Evolutionary conservation across 2,113 vertebrate species (phyloP).

Genomic region (Porphyrio hochstetteri): DNA sequence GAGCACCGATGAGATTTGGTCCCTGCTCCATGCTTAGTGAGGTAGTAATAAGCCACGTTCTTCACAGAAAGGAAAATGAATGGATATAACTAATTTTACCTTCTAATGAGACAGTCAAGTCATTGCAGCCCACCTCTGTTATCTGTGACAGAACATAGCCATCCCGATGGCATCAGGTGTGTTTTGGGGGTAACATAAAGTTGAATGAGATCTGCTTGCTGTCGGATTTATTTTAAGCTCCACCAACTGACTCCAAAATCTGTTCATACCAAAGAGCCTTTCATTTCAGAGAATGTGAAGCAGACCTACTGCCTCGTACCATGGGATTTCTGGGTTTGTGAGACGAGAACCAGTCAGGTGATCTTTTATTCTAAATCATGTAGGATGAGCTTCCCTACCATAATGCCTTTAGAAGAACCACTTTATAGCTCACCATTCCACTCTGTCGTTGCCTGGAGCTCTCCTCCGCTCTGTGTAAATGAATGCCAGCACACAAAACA

Average conservation of each 20-base stretch:
- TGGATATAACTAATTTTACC: not conserved
- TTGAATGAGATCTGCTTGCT: not conserved
- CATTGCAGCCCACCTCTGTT: not conserved
- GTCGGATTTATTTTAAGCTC: not conserved
- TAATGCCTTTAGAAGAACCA: not conserved
- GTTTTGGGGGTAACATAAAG: not conserved
- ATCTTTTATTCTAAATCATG: not conserved
- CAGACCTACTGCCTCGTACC: not conserved
- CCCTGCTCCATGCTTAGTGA: not conserved
- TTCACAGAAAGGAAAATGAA: not conserved
- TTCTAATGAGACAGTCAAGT: not conserved
- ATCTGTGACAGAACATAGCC: accelerated
- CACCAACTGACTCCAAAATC: not conserved
- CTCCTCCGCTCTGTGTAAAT: not conserved
- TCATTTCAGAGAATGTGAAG: not conserved
- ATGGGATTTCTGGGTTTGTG: not conserved
- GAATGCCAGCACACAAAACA: not conserved
- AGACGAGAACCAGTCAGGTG: not conserved
- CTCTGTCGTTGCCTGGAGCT: not conserved
- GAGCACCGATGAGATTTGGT: not conserved
- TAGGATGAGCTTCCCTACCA: not conserved
- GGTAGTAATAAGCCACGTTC: not conserved
- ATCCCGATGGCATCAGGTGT: not conserved
- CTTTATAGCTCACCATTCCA: not conserved
- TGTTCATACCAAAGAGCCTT: not conserved